Conservation (phyloP, 2,113 vertebrate genomes). For the Strigops habroptila region DNA sequence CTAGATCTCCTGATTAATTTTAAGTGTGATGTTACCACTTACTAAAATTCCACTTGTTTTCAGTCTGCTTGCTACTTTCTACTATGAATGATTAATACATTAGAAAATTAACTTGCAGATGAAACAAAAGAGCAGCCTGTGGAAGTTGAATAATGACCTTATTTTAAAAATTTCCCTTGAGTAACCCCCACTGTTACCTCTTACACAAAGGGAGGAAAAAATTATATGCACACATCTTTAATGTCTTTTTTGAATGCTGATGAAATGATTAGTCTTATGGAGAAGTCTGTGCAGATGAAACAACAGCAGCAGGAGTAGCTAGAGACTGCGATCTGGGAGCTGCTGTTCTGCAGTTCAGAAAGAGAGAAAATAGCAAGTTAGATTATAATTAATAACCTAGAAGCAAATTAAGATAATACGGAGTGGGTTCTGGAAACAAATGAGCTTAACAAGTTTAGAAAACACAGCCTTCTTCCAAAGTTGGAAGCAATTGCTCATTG, state of each 20-base stretch:
- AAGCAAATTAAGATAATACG: not conserved
- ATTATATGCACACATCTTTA: constrained; percentile 2
- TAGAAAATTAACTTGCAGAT: constrained; percentile 48
- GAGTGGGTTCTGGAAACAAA: not conserved
- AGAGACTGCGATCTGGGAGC: not conserved
- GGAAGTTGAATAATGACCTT: constrained; percentile 35
- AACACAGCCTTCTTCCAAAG: not conserved
- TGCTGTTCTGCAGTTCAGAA: not conserved
- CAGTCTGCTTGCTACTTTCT: constrained; percentile 1
- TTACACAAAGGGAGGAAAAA: constrained; percentile 25
- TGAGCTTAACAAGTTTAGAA: not conserved
- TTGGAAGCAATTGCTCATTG: not conserved
- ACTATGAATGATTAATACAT: not conserved
- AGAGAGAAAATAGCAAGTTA: not conserved
- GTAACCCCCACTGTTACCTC: constrained; percentile 3
- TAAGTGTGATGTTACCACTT: not conserved
- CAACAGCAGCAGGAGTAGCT: constrained; percentile 18
- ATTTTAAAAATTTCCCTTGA: constrained; percentile 47
- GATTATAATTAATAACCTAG: not conserved
- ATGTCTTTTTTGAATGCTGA: constrained; percentile 44
- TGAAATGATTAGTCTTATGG: constrained; percentile 27
- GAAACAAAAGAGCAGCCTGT: constrained; percentile 33
- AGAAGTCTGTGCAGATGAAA: constrained; percentile 33
- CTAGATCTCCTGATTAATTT: not conserved
- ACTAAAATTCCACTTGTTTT: not conserved